A percentile compares a stretch with the other conserved stretches of the same genome.
phyloP scores from a whole-genome alignment of 2,113 vertebrate genomes.

The Calyptommatus sinebrachiatus region DNA sequence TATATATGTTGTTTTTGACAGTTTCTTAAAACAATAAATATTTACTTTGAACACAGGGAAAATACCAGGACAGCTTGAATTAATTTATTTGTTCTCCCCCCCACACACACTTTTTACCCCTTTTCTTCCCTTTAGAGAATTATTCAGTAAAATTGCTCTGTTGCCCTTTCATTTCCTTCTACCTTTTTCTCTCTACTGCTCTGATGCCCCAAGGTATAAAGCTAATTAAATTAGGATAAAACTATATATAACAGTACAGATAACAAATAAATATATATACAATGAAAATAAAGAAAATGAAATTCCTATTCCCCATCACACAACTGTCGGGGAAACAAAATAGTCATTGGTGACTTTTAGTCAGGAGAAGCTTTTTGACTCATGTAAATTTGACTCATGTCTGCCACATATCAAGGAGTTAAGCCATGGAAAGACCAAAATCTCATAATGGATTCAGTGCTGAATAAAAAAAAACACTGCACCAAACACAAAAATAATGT shows the following conservation, averaged over 20 bases:
- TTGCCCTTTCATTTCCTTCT: conserved; percentile 69
- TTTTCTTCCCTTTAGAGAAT: conserved; percentile 43
- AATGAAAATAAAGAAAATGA: background rate
- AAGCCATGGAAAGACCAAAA: no score
- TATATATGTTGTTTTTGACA: conserved; percentile 22
- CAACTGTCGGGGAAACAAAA: background rate
- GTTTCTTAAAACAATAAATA: conserved; percentile 16
- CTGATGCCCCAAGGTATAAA: conserved; percentile 53
- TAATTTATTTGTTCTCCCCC: conserved; percentile 54
- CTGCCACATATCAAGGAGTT: background rate
- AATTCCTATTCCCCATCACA: background rate
- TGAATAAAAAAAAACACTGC: no score
- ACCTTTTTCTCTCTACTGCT: conserved; percentile 56
- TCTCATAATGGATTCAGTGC: no score
- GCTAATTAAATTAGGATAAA: conserved; percentile 66
- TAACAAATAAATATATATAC: conserved; percentile 32
- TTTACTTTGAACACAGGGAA: conserved; percentile 24
- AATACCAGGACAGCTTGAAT: conserved; percentile 52
- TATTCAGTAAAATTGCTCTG: conserved; percentile 52
- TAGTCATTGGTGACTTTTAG: conserved; percentile 53
- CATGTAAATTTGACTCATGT: conserved; percentile 17
- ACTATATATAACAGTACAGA: conserved; percentile 47
- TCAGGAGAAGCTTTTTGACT: background rate
- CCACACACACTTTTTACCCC: conserved; percentile 36
- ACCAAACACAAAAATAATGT: no score